Conservation (phyloP, 53 echinoderm and acorn worm genomes). For the Crossaster papposus region DNA sequence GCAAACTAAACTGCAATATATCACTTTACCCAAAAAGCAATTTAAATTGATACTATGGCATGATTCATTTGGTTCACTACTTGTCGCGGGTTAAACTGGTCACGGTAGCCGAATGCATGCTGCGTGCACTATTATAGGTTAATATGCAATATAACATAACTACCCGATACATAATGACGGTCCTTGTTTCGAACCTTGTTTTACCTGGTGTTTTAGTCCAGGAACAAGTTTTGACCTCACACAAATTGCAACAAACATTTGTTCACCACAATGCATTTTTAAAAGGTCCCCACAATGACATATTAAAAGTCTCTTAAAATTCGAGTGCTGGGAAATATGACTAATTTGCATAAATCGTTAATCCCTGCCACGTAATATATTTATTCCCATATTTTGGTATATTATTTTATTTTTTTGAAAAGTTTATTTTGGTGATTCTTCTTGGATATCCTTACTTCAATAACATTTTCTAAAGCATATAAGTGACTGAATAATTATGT, state of each 20-base stretch:
- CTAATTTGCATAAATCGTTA: too few relatives aligned
- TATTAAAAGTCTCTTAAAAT: too few relatives aligned
- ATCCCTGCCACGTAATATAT: too few relatives aligned
- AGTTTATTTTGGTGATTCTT: too few relatives aligned
- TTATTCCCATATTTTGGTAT: too few relatives aligned
- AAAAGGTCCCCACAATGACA: too few relatives aligned
- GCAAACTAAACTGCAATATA: not conserved
- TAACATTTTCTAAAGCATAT: too few relatives aligned
- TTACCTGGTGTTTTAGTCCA: not conserved
- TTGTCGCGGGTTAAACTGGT: not conserved
- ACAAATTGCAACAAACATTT: not conserved
- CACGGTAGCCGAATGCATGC: not conserved
- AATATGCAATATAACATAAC: not conserved
- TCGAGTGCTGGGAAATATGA: too few relatives aligned
- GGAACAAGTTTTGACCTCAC: not conserved
- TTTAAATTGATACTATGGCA: constrained; percentile 13
- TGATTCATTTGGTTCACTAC: not conserved
- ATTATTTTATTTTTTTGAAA: too few relatives aligned
- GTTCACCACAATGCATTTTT: too few relatives aligned
- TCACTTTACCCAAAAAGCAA: not conserved
- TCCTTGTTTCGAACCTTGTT: not conserved
- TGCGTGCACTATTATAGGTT: not conserved
- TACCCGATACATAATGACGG: not conserved
- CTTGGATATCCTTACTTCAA: too few relatives aligned
- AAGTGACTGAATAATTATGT: too few relatives aligned